Base-by-base conservation (phyloP, 1,140 invertebrate genomes). In the Hylyphantes graminicola region DNA sequence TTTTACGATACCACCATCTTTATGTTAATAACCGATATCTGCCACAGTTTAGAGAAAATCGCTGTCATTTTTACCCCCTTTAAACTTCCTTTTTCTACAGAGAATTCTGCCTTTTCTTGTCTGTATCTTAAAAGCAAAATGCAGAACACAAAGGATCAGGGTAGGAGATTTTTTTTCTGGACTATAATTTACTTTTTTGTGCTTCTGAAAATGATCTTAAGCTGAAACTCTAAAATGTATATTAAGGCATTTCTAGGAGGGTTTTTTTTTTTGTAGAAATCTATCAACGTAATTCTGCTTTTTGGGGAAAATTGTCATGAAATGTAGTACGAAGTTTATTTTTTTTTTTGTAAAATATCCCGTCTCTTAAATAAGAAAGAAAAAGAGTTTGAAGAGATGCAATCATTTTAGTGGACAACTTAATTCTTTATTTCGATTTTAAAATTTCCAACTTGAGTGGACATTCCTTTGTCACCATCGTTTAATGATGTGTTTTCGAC, bases 1-100 rank as follows among this genome's bases (percentile, higher is more conserved):
- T 51, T 54, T 48, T 3, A 13, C 13, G 63, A 67, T 67, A 80
- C 55, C 61, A 15, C 77, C 77, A 80, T 80, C 54, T 80, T 80
- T 80, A 80, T 80, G 77, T 80, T 80, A 80, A 80, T 80, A 80
- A 70, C 77, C 77, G 77, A 80, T 80, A 80, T 70, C 77, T 80
- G 61, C 48, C 48, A 15, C 67, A 80, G 77, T 80, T 68, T 68
- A 80, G 54, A 35, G 77, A 70, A 80, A 80, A 80, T 80, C 77
- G 77, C 51, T 59, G 77, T 70, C 77, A 78, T 80, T 80, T 80
- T 80, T 70, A 70, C 65, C 64, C 53, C 67, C 55, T 70, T 61
- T 80, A 80, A 70, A 70, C 57, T 19, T 53, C 15, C 76, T 55
- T 78, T 75, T 78, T 55, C 50, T 11, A n/a, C 35, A 17, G 17